These are phyloP conservation scores for Glossophaga mutica DNA, from an alignment of 2,797 vertebrate genomes.

Conservation along the genomic window DNA sequence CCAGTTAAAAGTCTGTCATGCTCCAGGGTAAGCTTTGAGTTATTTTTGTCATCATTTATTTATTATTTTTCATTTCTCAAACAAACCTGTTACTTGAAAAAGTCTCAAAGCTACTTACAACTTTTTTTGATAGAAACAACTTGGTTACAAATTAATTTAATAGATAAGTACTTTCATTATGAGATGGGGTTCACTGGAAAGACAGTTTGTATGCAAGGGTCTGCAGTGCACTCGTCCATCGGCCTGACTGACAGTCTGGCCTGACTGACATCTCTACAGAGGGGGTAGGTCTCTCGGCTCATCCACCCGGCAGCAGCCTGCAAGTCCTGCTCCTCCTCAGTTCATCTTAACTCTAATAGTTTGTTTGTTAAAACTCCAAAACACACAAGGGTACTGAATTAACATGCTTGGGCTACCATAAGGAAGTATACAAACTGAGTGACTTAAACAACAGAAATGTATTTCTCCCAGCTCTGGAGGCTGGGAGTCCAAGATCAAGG, in stretches of 20 bases:
- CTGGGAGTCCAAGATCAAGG: not conserved
- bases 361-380: not conserved
- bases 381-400: not conserved
- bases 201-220: not conserved
- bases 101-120: not conserved
- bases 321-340: not conserved
- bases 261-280: too few relatives aligned
- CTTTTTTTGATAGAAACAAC: not conserved
- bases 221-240: not conserved
- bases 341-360: not conserved
- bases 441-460: not conserved
- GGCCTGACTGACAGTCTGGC: too few relatives aligned
- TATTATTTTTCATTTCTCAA: constrained; percentile 32
- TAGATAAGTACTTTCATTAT: not conserved
- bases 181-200: not conserved
- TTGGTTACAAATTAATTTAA: not conserved
- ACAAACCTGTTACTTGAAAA: not conserved
- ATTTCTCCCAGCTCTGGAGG: not conserved
- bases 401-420: not conserved
- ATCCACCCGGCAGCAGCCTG: not conserved
- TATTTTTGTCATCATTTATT: not conserved
- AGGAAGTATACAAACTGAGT: not conserved
- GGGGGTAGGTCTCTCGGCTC: accelerated
- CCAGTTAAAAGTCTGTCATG: constrained; percentile 7
- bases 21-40: not conserved